Evolutionary conservation across 2,888 invertebrate species (phyloP).

Genomic region (Tetragonula carbonaria): DNA sequence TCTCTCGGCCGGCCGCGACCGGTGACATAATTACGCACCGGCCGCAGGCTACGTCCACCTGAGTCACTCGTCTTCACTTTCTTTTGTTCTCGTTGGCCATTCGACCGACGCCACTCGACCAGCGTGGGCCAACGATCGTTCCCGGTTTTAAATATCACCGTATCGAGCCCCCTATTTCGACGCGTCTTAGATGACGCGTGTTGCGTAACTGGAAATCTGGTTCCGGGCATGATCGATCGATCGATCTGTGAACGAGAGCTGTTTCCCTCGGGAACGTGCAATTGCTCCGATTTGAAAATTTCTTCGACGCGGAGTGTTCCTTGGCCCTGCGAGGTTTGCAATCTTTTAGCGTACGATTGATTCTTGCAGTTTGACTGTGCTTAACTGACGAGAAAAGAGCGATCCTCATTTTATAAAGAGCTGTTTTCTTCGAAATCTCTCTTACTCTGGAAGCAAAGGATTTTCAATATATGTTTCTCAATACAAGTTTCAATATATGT

Average conservation of each 20-base stretch:
- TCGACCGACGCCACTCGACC: constrained; percentile 42
- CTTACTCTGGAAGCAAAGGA: no score
- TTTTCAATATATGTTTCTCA: no score
- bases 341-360: no score
- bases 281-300: no score
- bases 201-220: constrained; percentile 44
- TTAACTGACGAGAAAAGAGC: no score
- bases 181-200: constrained; percentile 40
- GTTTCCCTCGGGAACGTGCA: not conserved
- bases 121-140: constrained; percentile 33
- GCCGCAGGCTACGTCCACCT: constrained; percentile 76
- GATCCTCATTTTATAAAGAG: no score
- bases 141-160: constrained; percentile 59
- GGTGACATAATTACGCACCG: constrained; percentile 82
- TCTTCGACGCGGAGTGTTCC: no score
- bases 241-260: constrained; percentile 2
- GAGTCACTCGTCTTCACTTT: constrained; percentile 79
- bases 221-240: constrained; percentile 31
- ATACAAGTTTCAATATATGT: not conserved
- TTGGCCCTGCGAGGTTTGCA: no score
- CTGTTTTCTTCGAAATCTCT: no score
- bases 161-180: constrained; percentile 19
- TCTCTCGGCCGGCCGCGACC: constrained; percentile 66
- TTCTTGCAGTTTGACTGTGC: no score
- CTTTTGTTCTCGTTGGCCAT: constrained; percentile 74